Evolutionary conservation across 2,797 vertebrate genomes (phyloP).

Genomic region (Iguana delicatissima): DNA sequence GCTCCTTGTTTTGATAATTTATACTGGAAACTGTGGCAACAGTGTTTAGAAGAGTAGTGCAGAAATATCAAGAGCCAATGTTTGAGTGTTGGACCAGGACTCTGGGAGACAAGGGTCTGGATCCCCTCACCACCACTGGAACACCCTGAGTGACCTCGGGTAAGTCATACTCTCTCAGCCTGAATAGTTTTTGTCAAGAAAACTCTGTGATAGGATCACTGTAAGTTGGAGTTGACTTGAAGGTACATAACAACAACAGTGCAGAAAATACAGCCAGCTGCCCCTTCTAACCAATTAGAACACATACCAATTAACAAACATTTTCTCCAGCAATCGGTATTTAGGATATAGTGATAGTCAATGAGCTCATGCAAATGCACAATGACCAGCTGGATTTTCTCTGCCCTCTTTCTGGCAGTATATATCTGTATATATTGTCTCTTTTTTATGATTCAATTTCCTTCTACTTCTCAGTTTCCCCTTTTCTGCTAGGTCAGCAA

Average conservation of each 20-base stretch:
- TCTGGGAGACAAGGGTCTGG: too few relatives aligned
- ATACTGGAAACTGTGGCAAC: not conserved
- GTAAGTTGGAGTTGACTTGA: too few relatives aligned
- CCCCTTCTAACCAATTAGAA: not conserved
- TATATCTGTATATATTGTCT: constrained; percentile 30
- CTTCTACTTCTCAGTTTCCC: not conserved
- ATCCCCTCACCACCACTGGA: too few relatives aligned
- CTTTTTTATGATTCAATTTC: constrained; percentile 29
- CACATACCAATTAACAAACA: too few relatives aligned
- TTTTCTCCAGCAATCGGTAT: not conserved
- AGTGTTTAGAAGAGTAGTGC: not conserved
- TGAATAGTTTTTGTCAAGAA: too few relatives aligned
- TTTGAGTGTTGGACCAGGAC: too few relatives aligned
- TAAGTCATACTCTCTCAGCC: too few relatives aligned
- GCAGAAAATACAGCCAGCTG: not conserved
- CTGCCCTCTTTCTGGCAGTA: not conserved
- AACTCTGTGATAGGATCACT: too few relatives aligned
- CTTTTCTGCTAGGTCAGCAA: constrained; percentile 62
- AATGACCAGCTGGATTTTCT: not conserved
- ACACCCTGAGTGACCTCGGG: too few relatives aligned
- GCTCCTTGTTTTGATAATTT: not conserved
- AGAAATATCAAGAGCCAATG: not conserved
- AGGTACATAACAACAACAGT: too few relatives aligned
- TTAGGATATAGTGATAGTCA: not conserved
- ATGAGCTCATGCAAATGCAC: not conserved